A percentile compares a stretch with the other conserved stretches of the same genome.
These are phyloP conservation scores for Arenaria interpres DNA, from an alignment of 2,113 vertebrate species.

Conservation along the genomic window DNA sequence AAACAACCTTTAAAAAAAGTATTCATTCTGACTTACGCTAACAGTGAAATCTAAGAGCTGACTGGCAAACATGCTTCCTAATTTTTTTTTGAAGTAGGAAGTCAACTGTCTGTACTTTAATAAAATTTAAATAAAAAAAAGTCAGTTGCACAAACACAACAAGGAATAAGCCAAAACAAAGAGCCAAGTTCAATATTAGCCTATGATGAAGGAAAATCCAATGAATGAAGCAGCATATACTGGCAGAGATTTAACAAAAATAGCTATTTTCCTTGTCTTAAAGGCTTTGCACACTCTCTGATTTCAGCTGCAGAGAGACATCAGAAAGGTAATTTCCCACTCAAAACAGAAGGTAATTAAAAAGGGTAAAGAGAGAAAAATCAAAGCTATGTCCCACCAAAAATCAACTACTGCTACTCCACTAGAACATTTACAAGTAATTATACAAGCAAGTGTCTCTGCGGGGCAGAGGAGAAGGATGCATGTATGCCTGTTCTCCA, in stretches of 20 bases:
- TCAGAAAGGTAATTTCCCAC: neutral
- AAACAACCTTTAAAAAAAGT: neutral
- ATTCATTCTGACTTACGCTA: neutral
- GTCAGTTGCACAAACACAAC: neutral
- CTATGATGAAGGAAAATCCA: neutral
- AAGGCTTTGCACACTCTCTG: neutral
- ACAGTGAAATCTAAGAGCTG: neutral
- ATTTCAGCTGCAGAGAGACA: neutral
- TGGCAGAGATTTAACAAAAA: neutral
- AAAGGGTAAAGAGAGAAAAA: neutral
- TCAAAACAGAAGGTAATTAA: neutral
- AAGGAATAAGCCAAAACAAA: neutral
- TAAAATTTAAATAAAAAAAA: neutral
- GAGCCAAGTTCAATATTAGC: neutral
- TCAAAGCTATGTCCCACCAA: neutral
- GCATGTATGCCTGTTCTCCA: neutral
- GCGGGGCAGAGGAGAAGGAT: neutral
- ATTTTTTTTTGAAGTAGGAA: neutral
- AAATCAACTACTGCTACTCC: neutral
- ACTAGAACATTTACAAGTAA: neutral
- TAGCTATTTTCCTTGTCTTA: neutral
- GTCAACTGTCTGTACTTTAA: neutral
- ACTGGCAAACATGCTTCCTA: neutral
- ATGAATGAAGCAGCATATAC: neutral
- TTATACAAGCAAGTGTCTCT: neutral